Conservation (phyloP, 2,113 vertebrate species). For the Ochotona curzoniae region DNA sequence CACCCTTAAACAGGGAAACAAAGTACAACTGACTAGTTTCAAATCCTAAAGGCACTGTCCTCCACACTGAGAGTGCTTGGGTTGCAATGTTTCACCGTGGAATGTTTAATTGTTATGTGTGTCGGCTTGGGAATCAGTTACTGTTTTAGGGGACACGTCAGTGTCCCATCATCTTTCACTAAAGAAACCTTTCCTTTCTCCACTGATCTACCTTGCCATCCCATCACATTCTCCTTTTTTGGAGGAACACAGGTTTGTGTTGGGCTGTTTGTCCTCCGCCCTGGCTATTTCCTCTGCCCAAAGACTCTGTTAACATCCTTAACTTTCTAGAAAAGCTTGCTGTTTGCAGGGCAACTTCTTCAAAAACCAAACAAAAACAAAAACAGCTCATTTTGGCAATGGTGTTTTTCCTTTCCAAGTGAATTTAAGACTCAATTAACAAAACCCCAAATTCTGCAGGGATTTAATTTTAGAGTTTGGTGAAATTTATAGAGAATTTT, state of each 20-base stretch:
- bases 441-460: background rate
- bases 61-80: background rate
- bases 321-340: background rate
- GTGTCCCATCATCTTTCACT: background rate
- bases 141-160: background rate
- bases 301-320: background rate
- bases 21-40: no score
- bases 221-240: no score
- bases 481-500: background rate
- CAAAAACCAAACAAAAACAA: no score
- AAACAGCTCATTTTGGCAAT: background rate
- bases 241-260: fast-evolving
- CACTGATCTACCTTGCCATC: fast-evolving
- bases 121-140: background rate
- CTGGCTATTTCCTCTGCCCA: background rate
- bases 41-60: background rate
- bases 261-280: background rate
- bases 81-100: background rate
- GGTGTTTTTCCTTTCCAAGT: background rate
- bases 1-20: background rate
- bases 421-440: background rate
- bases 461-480: background rate
- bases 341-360: background rate
- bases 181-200: background rate
- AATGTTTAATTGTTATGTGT: background rate